Percentiles rank a stretch among this genome's conserved stretches.
Evolutionary conservation across 2,797 vertebrate species (phyloP).

Genomic region (Zenarchopterus dispar): DNA sequence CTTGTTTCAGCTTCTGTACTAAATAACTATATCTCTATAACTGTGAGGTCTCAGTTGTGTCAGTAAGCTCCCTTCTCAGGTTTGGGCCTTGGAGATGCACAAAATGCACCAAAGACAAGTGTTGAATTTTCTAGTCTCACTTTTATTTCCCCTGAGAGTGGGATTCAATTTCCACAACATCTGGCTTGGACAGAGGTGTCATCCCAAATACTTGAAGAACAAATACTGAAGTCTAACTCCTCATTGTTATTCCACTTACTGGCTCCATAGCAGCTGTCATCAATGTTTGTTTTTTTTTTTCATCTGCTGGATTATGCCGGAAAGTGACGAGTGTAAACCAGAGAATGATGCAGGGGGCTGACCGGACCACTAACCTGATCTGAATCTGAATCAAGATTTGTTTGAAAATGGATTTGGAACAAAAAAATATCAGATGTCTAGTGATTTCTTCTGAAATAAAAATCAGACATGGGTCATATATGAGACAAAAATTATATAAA

Average conservation of each 20-base stretch:
- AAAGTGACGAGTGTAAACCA: not conserved
- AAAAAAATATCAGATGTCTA: too few relatives aligned
- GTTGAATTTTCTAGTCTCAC: not conserved
- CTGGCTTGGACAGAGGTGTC: constrained; percentile 2
- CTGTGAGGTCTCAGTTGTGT: too few relatives aligned
- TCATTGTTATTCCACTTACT: not conserved
- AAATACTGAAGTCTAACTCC: not conserved
- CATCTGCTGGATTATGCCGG: not conserved
- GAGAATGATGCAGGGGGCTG: not conserved
- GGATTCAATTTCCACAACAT: constrained; percentile 2
- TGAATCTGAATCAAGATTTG: too few relatives aligned
- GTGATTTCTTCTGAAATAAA: too few relatives aligned
- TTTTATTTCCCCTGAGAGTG: not conserved
- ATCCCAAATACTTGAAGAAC: constrained; percentile 1
- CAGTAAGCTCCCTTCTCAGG: too few relatives aligned
- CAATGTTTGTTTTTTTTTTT: not conserved
- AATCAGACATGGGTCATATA: too few relatives aligned
- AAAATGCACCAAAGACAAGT: not conserved
- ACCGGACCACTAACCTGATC: too few relatives aligned
- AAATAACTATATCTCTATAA: too few relatives aligned
- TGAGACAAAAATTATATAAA: too few relatives aligned
- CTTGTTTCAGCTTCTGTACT: too few relatives aligned
- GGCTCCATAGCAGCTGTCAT: not conserved
- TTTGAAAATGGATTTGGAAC: too few relatives aligned
- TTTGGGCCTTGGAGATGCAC: too few relatives aligned